Evolutionary conservation across 2,888 invertebrate species (phyloP).

Genomic region (Globia sparganii): DNA sequence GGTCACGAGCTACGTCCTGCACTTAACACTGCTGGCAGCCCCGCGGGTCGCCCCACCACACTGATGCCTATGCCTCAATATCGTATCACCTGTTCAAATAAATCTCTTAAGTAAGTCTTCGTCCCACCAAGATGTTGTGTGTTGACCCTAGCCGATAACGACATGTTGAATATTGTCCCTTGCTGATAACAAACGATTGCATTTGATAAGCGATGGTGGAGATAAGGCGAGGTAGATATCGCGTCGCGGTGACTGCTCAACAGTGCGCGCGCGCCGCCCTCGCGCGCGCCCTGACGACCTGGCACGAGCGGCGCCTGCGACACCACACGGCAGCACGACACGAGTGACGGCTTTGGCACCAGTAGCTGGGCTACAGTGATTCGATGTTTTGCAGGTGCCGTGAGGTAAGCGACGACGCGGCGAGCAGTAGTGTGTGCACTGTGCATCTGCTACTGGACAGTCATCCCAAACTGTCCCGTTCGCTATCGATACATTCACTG

Average conservation of each 20-base stretch:
- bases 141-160: constrained; percentile 16
- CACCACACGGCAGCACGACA: neutral
- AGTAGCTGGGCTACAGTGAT: neutral
- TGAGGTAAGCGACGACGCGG: constrained; percentile 32
- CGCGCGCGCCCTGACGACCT: neutral
- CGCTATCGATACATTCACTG: neutral
- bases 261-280: constrained; percentile 25
- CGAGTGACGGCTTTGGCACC: neutral
- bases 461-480: neutral
- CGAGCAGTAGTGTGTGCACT: no score
- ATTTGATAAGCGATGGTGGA: constrained; percentile 40
- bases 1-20: neutral
- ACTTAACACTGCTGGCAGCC: neutral
- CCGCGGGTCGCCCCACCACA: neutral
- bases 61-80: neutral
- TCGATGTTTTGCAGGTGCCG: constrained; percentile 5
- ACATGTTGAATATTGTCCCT: constrained; percentile 2
- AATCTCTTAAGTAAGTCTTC: neutral
- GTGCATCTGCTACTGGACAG: neutral
- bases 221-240: constrained; percentile 32
- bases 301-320: neutral
- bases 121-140: neutral
- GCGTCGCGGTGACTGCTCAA: neutral
- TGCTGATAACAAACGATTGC: constrained; percentile 15
- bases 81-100: constrained; percentile 3